These are phyloP conservation scores for Polietes domitor DNA, from an alignment of 2,888 invertebrate species.

Conservation along the genomic window DNA sequence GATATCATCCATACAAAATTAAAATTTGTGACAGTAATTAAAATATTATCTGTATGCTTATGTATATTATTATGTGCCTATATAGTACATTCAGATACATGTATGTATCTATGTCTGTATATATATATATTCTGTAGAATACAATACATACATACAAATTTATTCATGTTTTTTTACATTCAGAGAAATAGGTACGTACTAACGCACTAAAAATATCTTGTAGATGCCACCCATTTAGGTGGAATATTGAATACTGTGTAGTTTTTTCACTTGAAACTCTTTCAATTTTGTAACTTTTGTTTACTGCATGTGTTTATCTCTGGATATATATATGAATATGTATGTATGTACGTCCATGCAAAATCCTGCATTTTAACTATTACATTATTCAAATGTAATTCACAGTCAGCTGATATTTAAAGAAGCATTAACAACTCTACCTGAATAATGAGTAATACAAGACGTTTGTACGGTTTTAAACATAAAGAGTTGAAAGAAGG, in stretches of 20 bases:
- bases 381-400: no score
- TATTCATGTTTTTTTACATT: conserved; percentile 36
- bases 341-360: no score
- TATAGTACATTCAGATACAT: background rate
- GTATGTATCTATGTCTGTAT: background rate
- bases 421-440: no score
- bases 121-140: background rate
- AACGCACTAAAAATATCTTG: conserved; percentile 31
- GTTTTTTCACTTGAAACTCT: conserved; percentile 1
- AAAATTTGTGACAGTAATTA: conserved; percentile 30
- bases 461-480: no score
- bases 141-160: background rate
- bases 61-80: conserved; percentile 12
- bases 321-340: no score
- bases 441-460: no score
- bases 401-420: no score
- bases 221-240: conserved; percentile 7
- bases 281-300: background rate
- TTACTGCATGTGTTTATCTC: no score
- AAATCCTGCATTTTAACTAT: no score
- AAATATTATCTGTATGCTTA: conserved; percentile 1
- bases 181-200: background rate
- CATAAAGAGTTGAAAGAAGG: no score
- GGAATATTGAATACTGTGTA: conserved; percentile 16
- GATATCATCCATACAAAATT: conserved; percentile 14